A percentile compares a stretch with the other conserved stretches of the same genome.
These are phyloP conservation scores for Catharus bicknelli DNA, from an alignment of 2,113 vertebrate species.

Conservation along the genomic window DNA sequence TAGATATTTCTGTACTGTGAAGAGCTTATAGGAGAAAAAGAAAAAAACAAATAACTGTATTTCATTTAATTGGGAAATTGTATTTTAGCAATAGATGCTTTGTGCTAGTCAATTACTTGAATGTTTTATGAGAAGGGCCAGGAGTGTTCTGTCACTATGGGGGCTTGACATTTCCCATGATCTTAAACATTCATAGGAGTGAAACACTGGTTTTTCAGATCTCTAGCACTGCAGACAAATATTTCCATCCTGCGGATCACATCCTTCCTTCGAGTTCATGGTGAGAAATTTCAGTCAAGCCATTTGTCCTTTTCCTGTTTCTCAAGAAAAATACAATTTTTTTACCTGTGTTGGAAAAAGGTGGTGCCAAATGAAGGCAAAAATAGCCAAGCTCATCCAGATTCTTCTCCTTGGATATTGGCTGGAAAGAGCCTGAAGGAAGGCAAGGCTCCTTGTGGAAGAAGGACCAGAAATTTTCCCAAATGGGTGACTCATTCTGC, in stretches of 20 bases:
- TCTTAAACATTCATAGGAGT: not conserved
- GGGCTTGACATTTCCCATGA: not conserved
- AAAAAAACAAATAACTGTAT: not conserved
- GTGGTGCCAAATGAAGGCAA: not conserved
- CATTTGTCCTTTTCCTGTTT: not conserved
- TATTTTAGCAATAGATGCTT: not conserved
- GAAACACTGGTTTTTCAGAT: not conserved
- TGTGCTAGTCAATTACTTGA: not conserved
- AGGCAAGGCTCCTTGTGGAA: not conserved
- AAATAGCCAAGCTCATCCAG: not conserved
- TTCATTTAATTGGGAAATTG: not conserved
- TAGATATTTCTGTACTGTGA: not conserved
- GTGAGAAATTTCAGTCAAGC: not conserved
- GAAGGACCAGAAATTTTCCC: not conserved
- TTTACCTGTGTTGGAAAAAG: not conserved
- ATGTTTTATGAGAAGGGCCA: not conserved
- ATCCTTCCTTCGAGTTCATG: not conserved
- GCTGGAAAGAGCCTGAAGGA: not conserved
- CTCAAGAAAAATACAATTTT: not conserved
- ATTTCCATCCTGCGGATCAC: not conserved
- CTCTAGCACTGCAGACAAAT: not conserved
- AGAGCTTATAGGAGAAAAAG: not conserved
- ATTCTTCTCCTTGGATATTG: not conserved
- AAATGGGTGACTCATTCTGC: not conserved
- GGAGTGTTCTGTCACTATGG: not conserved